Evolutionary conservation across 2,797 vertebrate genomes (phyloP), one percentile per base, ranked within the genome.

Genomic region (Tolypeutes matacus): DNA sequence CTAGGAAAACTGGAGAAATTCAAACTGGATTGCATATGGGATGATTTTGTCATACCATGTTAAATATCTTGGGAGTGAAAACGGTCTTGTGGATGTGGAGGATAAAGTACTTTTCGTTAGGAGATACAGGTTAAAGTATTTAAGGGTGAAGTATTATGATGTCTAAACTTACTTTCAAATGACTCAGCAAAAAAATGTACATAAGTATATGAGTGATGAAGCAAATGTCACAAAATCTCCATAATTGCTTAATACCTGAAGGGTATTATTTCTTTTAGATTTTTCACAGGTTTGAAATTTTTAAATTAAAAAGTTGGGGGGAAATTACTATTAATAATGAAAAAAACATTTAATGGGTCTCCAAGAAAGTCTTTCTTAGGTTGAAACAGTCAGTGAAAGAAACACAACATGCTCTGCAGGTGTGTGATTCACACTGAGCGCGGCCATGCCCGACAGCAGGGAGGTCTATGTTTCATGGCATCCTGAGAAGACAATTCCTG

Each of bases 151-250:
- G 7, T 31, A 86, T 64, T 60, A 92, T 18, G 15, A 88, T 34
- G 11, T 42, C 51, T 83, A 88, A 95, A 93, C 29, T 78, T 53
- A 78, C 51, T 84, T 94, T 67, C 17, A n/a, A 92, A 69, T 72
- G 62, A 90, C 53, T 84, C 11, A 4, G 6, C 46, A 39, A 49
- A 81, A 67, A 69, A 85, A 29, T 5, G 20, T 31, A 49, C 64
- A 29, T 82, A 70, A 11, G 31, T 60, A 39, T 34, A 64, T 8
- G 46, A 31, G 27, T 62, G 20, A 75, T 86, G 49, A 89, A 62
- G 82, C 39, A 94, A 91, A 88, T 49, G n/a, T 78, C 73, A 87
- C 23, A 87, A 58, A 89, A 93, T 91, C 86, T 39, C 75, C 78
- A 53, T 36, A 86, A 53, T 1, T 34, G n/a, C 17, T 53, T 80